Conservation (phyloP, 1,140 invertebrate genomes). For the Philopotamus ludificatus region DNA sequence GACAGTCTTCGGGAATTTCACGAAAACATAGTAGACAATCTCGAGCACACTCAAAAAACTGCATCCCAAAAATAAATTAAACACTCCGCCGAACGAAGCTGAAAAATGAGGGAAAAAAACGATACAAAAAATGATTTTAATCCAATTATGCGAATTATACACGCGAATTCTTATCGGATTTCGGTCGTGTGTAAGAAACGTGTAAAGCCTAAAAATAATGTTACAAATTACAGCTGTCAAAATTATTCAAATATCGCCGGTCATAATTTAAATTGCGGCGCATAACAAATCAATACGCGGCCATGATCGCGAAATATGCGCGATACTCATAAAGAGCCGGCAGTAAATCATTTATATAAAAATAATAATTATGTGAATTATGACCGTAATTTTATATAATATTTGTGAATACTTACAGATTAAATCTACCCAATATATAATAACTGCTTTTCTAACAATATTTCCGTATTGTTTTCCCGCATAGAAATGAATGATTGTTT, state of each 20-base stretch:
- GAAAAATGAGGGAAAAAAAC: conserved; percentile 40
- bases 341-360: too few relatives aligned
- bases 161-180: too few relatives aligned
- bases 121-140: conserved; percentile 8
- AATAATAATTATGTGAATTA: neutral
- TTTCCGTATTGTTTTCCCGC: conserved; percentile 44
- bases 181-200: too few relatives aligned
- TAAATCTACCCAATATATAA: conserved; percentile 48
- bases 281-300: too few relatives aligned
- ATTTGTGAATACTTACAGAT: conserved; percentile 45
- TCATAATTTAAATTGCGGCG: too few relatives aligned
- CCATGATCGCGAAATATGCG: too few relatives aligned
- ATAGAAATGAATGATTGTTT: conserved; percentile 46
- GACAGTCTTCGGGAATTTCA: conserved; percentile 31
- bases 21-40: conserved; percentile 47
- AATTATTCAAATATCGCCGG: too few relatives aligned
- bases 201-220: too few relatives aligned
- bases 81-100: conserved; percentile 56
- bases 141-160: neutral
- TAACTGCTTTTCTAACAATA: conserved; percentile 44
- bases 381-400: too few relatives aligned
- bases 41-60: conserved; percentile 54
- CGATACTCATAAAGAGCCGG: too few relatives aligned
- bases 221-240: too few relatives aligned
- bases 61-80: conserved; percentile 55